A percentile compares a stretch with the other conserved stretches of the same genome.
phyloP scores from a whole-genome alignment of 2,888 invertebrate genomes.

The Tenthredo amoena region DNA sequence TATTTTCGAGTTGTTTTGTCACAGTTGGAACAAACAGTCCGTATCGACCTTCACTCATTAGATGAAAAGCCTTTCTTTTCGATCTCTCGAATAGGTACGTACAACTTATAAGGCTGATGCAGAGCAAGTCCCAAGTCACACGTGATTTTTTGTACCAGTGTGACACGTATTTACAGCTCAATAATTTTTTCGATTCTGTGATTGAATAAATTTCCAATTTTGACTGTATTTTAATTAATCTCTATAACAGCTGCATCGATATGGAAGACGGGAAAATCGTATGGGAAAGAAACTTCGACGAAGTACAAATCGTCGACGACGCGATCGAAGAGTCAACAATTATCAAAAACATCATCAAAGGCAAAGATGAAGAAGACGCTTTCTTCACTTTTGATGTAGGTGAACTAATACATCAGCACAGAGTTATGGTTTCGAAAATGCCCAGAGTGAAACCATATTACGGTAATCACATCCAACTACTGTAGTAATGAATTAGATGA shows the following conservation, averaged over 20 bases:
- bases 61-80: not conserved
- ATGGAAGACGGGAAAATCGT: not conserved
- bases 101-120: not conserved
- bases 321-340: slow-evolving; percentile 63
- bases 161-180: not conserved
- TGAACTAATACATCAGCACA: slow-evolving; percentile 68
- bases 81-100: not conserved
- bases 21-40: not conserved
- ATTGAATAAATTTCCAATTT: not conserved
- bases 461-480: slow-evolving; percentile 61
- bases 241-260: not conserved
- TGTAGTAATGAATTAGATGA: not conserved
- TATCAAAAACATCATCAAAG: slow-evolving; percentile 65
- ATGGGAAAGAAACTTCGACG: slow-evolving; percentile 56
- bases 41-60: not conserved
- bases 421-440: slow-evolving; percentile 70
- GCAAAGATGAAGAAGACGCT: slow-evolving; percentile 66
- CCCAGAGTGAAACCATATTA: slow-evolving; percentile 73
- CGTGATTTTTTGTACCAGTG: not conserved
- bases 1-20: not conserved
- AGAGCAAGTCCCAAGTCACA: not conserved
- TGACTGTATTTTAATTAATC: not conserved
- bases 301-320: slow-evolving; percentile 68
- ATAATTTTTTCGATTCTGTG: not conserved
- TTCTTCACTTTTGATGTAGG: slow-evolving; percentile 71